Evolutionary conservation across 2,888 invertebrate genomes (phyloP), one percentile per base, ranked within the genome.

Genomic region (Celastrina argiolus): DNA sequence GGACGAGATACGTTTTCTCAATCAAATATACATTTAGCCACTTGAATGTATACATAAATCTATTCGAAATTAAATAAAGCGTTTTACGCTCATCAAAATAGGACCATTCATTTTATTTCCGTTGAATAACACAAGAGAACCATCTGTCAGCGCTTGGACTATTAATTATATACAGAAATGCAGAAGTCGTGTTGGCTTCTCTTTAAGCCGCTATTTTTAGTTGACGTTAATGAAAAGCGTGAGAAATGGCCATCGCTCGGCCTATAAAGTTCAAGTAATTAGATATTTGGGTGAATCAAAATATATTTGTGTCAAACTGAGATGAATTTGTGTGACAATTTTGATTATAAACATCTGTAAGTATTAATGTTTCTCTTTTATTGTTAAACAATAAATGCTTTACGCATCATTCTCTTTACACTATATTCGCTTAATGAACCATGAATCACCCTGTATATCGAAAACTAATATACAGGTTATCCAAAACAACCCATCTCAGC

Each of bases 101-200:
- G 36, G 34, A 36, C 16, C 36, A 59, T 59, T 36, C 16, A 36
- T 59, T 16, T 34, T 31, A 45, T 45, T 45, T 45, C 22, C 26
- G 16, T 31, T 16, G 58, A 28, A 31, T 58, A 58, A 59, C 59
- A 34, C 34, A 34, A 36, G 18, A 36, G 26, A 51, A 18, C 4
- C 16, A 16, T 10, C 34, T 34, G 34, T 59, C 59, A 36, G 6
- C 59, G 34, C 34, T 34, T 26, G 1, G 34, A 59, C 59, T 59
- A 59, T 59, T 59, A 59, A 59, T 59, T 59, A 59, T 59, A 59
- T 34, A 59, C 59, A 18, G 59, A 59, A 59, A 34, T 36, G 59
- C 16, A 28, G 58, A 31, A 31, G n/a, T 58, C 3, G 28, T 31
- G 58, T 31, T 31, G n/a, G 31, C 31, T 31, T 28, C 28, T 16